Evolutionary conservation across 2,888 invertebrate genomes (phyloP), one percentile per base, ranked within the genome.

Genomic region (Herminia tarsipennalis): DNA sequence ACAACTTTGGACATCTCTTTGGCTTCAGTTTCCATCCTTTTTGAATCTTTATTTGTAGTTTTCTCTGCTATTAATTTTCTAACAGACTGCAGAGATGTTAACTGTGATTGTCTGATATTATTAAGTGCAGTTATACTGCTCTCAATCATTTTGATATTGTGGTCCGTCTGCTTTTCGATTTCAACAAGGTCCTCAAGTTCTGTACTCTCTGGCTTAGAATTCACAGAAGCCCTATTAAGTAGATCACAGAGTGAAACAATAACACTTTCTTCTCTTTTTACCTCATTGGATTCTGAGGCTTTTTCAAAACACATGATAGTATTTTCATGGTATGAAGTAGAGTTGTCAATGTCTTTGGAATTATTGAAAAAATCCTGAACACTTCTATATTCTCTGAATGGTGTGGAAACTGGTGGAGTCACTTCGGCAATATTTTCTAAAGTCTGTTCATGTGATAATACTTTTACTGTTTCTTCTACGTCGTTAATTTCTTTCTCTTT

Each of bases 261-360:
- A 0, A 81, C 81, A 73, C 81, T 87, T 28, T 88, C 88, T 41
- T 88, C 86, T 52, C 77, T 70, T 21, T 73, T 78, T 24, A 47
- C 73, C 8, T 68, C 73, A 5, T 77, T 73, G 20, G 20, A 40
- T 0, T 53, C 43, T 2, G 74, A 50, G 1, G 70, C 54, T 54
- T 81, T 81, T 13, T 86, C 83, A 62, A 88, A 88, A 45, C 70
- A 73, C 81, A 83, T 85, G 13, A 88, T 84, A 9, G 88, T 86
- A 52, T 85, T 76, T 34, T 87, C 81, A 47, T 81, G 66, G 32
- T 65, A 70, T 0, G 65, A 27, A 0, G 56, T 62, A 20, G 81
- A 81, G 40, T 53, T 81, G 4, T 86, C 83, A 9, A 72, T 32
- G 35, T 74, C 67, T 65, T 72, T 76, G 0, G 86, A 83, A 36